Percentiles rank a stretch among this genome's conserved stretches.
These are phyloP conservation scores for Lasiommata megera DNA, from an alignment of 2,888 invertebrate species.

Conservation along the genomic window DNA sequence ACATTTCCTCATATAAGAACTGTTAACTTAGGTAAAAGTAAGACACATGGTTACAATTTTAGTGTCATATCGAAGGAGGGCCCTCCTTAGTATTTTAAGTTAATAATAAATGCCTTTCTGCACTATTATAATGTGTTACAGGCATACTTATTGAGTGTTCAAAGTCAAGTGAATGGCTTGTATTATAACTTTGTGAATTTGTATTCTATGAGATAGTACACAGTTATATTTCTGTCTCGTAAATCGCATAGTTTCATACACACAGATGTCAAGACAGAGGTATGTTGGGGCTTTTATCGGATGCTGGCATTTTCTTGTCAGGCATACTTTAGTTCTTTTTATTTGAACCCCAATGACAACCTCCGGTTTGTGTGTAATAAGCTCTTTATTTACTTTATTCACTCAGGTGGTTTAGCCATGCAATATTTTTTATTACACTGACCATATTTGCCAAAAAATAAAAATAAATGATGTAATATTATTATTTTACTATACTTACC, in stretches of 20 bases:
- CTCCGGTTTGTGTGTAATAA: too few relatives aligned
- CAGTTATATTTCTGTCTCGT: too few relatives aligned
- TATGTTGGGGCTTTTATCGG: too few relatives aligned
- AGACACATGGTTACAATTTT: background rate
- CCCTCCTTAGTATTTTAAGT: conserved; percentile 5
- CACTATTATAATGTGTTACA: background rate
- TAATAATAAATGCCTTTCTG: background rate
- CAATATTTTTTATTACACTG: conserved; percentile 18
- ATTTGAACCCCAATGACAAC: too few relatives aligned
- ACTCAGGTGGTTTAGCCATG: background rate
- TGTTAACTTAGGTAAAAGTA: too few relatives aligned
- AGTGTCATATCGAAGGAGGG: background rate
- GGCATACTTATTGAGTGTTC: background rate
- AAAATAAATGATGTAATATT: conserved; percentile 16
- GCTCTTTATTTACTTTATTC: background rate
- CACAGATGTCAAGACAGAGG: too few relatives aligned
- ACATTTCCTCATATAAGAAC: too few relatives aligned
- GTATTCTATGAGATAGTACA: too few relatives aligned
- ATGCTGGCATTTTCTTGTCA: too few relatives aligned
- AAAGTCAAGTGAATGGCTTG: background rate
- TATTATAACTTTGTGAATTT: too few relatives aligned
- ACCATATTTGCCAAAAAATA: conserved; percentile 26
- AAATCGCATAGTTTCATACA: too few relatives aligned
- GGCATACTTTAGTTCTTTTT: too few relatives aligned
- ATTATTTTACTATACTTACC: conserved; percentile 13